phyloP scores from a whole-genome alignment of 2,888 invertebrate genomes.

The Taphrorychus bicolor region DNA sequence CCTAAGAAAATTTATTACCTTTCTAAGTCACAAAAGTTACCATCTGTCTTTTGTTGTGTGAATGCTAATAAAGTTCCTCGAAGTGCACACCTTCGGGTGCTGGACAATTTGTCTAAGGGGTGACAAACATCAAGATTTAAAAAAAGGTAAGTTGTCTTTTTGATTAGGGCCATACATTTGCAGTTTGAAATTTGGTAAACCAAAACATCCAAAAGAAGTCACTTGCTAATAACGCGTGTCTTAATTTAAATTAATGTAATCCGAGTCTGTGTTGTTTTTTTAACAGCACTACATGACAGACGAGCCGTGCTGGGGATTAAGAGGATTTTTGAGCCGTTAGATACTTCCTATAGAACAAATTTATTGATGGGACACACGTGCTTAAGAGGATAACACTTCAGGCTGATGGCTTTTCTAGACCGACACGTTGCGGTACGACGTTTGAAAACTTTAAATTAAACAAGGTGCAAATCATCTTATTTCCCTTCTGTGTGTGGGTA shows the following conservation, averaged over 20 bases:
- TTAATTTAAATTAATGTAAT: background rate
- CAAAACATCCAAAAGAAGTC: background rate
- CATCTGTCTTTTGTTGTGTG: no score
- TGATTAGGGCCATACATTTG: no score
- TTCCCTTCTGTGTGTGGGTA: conserved; percentile 6
- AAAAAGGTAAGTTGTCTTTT: no score
- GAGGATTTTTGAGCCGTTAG: conserved; percentile 17
- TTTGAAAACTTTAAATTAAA: background rate
- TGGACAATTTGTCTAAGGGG: no score
- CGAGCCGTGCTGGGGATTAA: conserved; percentile 20
- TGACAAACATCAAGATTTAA: no score
- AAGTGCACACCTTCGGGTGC: no score
- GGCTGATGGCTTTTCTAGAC: conserved; percentile 25
- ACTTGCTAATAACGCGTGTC: background rate
- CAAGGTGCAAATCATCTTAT: background rate
- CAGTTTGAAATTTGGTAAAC: no score
- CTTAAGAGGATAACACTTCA: conserved; percentile 24
- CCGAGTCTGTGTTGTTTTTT: conserved; percentile 8
- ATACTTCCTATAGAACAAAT: conserved; percentile 25
- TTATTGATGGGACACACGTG: conserved; percentile 36
- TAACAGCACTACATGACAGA: conserved; percentile 24
- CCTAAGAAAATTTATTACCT: no score
- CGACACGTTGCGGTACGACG: background rate
- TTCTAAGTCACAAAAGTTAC: no score
- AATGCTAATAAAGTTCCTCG: no score